Evolutionary conservation across 2,888 invertebrate species (phyloP), one percentile per base, ranked within the genome.

Genomic region (Chouioia cunea): DNA sequence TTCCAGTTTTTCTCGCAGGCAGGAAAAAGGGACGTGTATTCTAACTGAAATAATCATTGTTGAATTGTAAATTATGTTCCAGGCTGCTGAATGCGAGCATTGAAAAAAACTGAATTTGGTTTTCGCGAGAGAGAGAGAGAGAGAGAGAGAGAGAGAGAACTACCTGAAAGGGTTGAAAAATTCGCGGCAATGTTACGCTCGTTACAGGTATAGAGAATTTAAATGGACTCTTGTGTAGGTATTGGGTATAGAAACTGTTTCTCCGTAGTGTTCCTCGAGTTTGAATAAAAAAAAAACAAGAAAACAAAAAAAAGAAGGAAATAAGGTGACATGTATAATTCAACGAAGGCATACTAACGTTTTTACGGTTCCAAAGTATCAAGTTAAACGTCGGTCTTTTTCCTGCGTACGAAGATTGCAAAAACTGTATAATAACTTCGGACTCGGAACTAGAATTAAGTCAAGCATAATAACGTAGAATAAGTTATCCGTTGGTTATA

Each of bases 111-210:
- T 60, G 54, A 54, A 58, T 60, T 67, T 67, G 36, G 14, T 53
- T 53, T 67, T 54, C 44, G 67, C 58, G 18, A 66, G 23, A 44
- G n/a, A n/a, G n/a, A n/a, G n/a, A n/a, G n/a, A n/a, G n/a, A n/a
- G n/a, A n/a, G n/a, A n/a, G n/a, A n/a, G n/a, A n/a, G n/a, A n/a
- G n/a, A n/a, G n/a, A n/a, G 43, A 16, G 4, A 23, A 18, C 67
- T 60, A 59, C 59, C 59, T 67, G 67, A 60, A 44, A 52, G 67
- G 60, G 60, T 67, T 67, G n/a, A n/a, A 22, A n/a, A 67, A 67
- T 67, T 53, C 46, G 59, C 20, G 36, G 47, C 43, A 57, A 58
- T 58, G 57, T 57, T 16, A 43, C 44, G 53, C 59, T 15, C 20
- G 53, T 64, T 54, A 64, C 23, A 43, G 52, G 52, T 46, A 47